Evolutionary conservation across 2,888 invertebrate species (phyloP).

Genomic region (Synanthedon myopaeformis): DNA sequence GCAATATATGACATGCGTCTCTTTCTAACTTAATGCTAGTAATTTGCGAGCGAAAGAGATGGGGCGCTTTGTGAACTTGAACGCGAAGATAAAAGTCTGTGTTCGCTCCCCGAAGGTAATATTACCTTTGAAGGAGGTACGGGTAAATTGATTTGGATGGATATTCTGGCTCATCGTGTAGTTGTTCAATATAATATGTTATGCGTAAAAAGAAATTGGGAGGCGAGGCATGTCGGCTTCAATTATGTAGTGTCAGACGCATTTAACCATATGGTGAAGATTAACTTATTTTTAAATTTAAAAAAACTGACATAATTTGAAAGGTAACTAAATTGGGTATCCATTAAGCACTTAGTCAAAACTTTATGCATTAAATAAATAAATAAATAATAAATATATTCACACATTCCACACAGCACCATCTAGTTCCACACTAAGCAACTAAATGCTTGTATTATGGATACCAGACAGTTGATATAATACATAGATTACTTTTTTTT

Average conservation of each 20-base stretch:
- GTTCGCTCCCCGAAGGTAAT: slow-evolving; percentile 16
- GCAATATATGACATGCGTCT: background rate
- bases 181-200: slow-evolving; percentile 24
- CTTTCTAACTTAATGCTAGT: background rate
- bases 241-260: slow-evolving; percentile 16
- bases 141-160: slow-evolving; percentile 38
- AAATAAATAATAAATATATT: too few relatives aligned
- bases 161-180: slow-evolving; percentile 23
- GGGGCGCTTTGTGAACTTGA: slow-evolving; percentile 11
- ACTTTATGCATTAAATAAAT: too few relatives aligned
- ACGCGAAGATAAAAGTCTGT: slow-evolving; percentile 14
- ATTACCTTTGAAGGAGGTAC: slow-evolving; percentile 29
- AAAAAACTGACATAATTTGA: too few relatives aligned
- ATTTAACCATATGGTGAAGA: background rate
- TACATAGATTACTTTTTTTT: too few relatives aligned
- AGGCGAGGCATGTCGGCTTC: slow-evolving; percentile 14
- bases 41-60: slow-evolving; percentile 1
- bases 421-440: too few relatives aligned
- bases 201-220: slow-evolving; percentile 16
- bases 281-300: too few relatives aligned
- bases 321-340: too few relatives aligned
- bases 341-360: too few relatives aligned
- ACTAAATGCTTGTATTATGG: too few relatives aligned
- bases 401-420: too few relatives aligned
- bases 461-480: too few relatives aligned